phyloP scores from a whole-genome alignment of 1,140 invertebrate species.

The Luehdorfia chinensis region DNA sequence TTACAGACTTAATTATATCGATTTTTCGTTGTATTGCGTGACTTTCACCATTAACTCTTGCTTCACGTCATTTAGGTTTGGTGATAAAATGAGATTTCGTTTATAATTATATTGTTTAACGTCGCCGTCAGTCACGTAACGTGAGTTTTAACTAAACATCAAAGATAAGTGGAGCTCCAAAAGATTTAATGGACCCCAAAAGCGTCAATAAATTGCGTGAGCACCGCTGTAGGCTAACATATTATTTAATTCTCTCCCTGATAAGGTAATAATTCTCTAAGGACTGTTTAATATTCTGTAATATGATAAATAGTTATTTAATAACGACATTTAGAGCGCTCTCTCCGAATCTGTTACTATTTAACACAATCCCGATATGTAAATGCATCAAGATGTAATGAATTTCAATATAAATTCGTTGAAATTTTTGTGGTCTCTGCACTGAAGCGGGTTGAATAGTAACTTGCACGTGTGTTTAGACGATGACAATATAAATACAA shows the following conservation, averaged over 20 bases:
- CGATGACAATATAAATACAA: constrained; percentile 23
- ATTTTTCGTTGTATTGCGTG: constrained; percentile 30
- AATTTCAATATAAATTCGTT: constrained; percentile 13
- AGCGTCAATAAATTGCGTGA: constrained; percentile 33
- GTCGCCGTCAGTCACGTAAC: constrained; percentile 15
- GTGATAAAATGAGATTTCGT: constrained; percentile 25
- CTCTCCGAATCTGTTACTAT: background rate
- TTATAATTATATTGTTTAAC: constrained; percentile 25
- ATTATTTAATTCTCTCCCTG: constrained; percentile 26
- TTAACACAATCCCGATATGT: background rate
- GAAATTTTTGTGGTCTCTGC: background rate
- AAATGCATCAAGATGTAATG: background rate
- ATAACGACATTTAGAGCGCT: constrained; percentile 7
- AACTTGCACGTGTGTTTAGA: constrained; percentile 18
- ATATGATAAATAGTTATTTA: constrained; percentile 25
- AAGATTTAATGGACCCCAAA: constrained; percentile 30
- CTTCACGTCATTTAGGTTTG: constrained; percentile 20
- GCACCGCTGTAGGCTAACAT: constrained; percentile 28
- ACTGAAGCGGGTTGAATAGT: constrained; percentile 14
- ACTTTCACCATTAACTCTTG: constrained; percentile 31
- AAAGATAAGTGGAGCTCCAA: constrained; percentile 28
- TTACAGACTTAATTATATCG: constrained; percentile 4
- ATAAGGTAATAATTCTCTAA: constrained; percentile 27
- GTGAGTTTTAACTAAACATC: constrained; percentile 24
- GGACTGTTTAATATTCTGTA: constrained; percentile 21